These are phyloP conservation scores for Cosmia trapezina DNA, from an alignment of 2,888 invertebrate species.

Conservation along the genomic window DNA sequence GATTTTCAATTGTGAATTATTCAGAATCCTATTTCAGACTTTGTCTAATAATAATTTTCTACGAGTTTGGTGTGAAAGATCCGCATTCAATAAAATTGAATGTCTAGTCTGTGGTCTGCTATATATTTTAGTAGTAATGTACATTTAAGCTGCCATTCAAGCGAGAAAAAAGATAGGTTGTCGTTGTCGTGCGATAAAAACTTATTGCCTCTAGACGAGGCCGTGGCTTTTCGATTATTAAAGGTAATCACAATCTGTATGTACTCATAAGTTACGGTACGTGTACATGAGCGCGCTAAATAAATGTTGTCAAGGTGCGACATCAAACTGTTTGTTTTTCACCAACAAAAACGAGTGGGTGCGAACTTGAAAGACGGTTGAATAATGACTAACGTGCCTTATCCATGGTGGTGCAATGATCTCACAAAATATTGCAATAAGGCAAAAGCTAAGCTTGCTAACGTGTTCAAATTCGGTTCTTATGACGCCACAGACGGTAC, in stretches of 20 bases:
- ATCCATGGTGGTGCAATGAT: conserved; percentile 78
- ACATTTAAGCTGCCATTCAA: conserved; percentile 20
- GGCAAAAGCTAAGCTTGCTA: conserved; percentile 45
- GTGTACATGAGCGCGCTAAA: conserved; percentile 60
- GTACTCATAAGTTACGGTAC: conserved; percentile 51
- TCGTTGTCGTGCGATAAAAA: conserved; percentile 48
- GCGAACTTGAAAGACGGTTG: conserved; percentile 72
- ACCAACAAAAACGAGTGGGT: conserved; percentile 70
- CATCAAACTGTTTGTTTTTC: conserved; percentile 73
- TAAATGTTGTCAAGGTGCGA: conserved; percentile 69
- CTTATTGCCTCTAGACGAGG: conserved; percentile 41
- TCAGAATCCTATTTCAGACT: conserved; percentile 33
- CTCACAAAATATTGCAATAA: conserved; percentile 64
- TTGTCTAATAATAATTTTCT: conserved; percentile 24
- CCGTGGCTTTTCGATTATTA: conserved; percentile 59
- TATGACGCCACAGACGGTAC: conserved; percentile 53
- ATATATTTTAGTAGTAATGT: conserved; percentile 18
- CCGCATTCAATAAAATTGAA: background rate
- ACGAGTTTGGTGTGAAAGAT: conserved; percentile 26
- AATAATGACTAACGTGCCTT: conserved; percentile 76
- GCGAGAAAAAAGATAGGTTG: conserved; percentile 38
- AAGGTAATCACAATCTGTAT: conserved; percentile 39
- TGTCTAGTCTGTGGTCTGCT: background rate
- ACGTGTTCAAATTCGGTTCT: conserved; percentile 60
- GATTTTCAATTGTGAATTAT: conserved; percentile 44